These are phyloP conservation scores for Stenodema calcarata DNA, from an alignment of 2,888 invertebrate genomes.

Conservation along the genomic window DNA sequence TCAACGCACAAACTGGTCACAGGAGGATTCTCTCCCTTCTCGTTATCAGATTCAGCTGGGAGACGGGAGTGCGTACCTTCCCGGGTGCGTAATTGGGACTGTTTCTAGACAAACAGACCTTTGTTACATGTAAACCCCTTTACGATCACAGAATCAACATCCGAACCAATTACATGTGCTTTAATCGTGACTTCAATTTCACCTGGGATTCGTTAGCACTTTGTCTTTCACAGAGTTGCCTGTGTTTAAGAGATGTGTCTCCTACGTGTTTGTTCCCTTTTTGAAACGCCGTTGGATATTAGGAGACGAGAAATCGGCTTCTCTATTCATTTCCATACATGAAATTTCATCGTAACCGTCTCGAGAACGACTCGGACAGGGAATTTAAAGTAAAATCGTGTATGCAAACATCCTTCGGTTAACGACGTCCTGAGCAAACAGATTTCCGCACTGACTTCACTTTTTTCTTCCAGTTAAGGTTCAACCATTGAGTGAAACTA, in stretches of 20 bases:
- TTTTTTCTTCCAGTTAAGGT: background rate
- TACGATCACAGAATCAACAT: background rate
- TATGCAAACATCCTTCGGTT: background rate
- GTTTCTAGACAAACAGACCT: slow-evolving; percentile 11
- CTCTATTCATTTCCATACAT: slow-evolving; percentile 19
- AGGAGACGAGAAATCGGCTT: background rate
- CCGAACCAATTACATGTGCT: slow-evolving; percentile 35
- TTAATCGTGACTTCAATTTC: slow-evolving; percentile 39
- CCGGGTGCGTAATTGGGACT: background rate
- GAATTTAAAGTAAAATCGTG: background rate
- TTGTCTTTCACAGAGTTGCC: background rate
- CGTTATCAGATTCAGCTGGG: background rate
- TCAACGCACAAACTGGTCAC: background rate
- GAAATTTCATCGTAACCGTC: background rate
- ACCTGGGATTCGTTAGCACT: slow-evolving; percentile 21
- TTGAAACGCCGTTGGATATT: background rate
- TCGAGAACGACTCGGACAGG: background rate
- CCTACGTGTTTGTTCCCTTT: background rate
- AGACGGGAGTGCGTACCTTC: too few species aligned
- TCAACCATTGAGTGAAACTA: too few species aligned
- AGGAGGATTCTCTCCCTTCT: background rate
- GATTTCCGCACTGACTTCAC: too few species aligned
- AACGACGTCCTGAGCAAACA: background rate
- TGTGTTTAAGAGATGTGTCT: slow-evolving; percentile 26
- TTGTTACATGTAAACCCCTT: background rate